Conservation (phyloP, 2,113 vertebrate genomes). For the Odobenus rosmarus region DNA sequence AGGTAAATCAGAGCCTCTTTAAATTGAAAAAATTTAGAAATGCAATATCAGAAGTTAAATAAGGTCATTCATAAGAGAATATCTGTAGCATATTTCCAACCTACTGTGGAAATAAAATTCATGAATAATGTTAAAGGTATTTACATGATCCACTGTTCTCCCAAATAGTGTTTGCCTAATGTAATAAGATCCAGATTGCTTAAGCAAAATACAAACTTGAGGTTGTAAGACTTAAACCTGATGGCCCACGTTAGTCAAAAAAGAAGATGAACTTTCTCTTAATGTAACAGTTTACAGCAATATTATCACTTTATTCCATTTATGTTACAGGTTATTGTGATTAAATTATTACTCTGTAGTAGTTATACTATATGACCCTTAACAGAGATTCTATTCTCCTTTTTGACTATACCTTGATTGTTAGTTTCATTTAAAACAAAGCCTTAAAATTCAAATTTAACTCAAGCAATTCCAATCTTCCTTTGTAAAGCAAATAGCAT, state of each 20-base stretch:
- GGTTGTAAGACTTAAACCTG: conserved; percentile 67
- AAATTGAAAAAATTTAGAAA: conserved; percentile 77
- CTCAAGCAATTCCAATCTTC: conserved; percentile 74
- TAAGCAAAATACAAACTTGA: conserved; percentile 83
- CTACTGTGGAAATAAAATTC: conserved; percentile 79
- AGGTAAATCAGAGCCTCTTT: conserved; percentile 76
- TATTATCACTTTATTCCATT: conserved; percentile 77
- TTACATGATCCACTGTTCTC: conserved; percentile 84
- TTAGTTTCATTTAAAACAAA: conserved; percentile 77
- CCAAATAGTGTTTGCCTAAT: conserved; percentile 84
- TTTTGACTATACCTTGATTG: conserved; percentile 50
- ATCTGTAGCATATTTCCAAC: conserved; percentile 80
- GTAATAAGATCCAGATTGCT: conserved; percentile 83
- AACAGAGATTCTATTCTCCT: conserved; percentile 35
- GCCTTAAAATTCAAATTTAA: conserved; percentile 75
- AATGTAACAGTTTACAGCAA: conserved; percentile 73
- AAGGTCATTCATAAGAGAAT: conserved; percentile 81
- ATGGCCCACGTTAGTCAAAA: conserved; percentile 68
- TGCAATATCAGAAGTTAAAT: conserved; percentile 74
- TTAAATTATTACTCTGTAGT: conserved; percentile 74
- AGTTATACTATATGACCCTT: conserved; percentile 68
- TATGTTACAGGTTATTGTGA: conserved; percentile 72
- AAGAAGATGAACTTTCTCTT: conserved; percentile 70
- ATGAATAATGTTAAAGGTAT: conserved; percentile 87
- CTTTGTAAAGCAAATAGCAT: conserved; percentile 62